Evolutionary conservation across 2,797 vertebrate species (phyloP).

Genomic region (Malacoctenus gilli): DNA sequence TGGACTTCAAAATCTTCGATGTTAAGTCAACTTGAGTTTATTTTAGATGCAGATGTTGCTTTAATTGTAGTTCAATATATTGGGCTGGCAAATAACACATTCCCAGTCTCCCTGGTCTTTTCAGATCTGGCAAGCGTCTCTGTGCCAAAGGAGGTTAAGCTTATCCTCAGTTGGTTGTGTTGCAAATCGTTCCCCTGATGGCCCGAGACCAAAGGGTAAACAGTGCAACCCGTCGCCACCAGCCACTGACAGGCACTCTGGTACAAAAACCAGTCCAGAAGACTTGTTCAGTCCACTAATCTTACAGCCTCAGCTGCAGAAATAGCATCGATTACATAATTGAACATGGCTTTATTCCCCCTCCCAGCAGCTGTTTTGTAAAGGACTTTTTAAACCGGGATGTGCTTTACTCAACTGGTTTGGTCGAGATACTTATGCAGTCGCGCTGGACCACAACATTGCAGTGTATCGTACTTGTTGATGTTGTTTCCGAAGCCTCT

Average conservation of each 20-base stretch:
- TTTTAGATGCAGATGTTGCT: too few relatives aligned
- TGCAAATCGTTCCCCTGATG: conserved; percentile 31
- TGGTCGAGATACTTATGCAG: too few relatives aligned
- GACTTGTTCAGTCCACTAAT: conserved; percentile 44
- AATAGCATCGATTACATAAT: conserved; percentile 55
- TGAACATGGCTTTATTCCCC: neutral
- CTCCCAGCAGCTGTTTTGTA: neutral
- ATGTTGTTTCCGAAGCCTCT: conserved; percentile 32
- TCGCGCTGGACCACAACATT: too few relatives aligned
- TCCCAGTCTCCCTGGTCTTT: neutral
- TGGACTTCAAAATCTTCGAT: too few relatives aligned
- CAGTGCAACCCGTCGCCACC: conserved; percentile 53
- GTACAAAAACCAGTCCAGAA: conserved; percentile 19
- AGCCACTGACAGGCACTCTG: conserved; percentile 51
- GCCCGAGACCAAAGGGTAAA: conserved; percentile 17
- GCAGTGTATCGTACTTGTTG: conserved; percentile 22
- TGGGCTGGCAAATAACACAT: too few relatives aligned
- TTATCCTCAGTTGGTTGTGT: conserved; percentile 34
- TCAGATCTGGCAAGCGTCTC: neutral
- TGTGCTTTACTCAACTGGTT: too few relatives aligned
- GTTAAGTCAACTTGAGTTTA: too few relatives aligned
- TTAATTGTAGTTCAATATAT: too few relatives aligned
- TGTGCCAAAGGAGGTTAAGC: conserved; percentile 33
- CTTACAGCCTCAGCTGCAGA: conserved; percentile 27
- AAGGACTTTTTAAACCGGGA: neutral